Base-by-base conservation (phyloP, 2,888 invertebrate species). In the Ophraella communa region DNA sequence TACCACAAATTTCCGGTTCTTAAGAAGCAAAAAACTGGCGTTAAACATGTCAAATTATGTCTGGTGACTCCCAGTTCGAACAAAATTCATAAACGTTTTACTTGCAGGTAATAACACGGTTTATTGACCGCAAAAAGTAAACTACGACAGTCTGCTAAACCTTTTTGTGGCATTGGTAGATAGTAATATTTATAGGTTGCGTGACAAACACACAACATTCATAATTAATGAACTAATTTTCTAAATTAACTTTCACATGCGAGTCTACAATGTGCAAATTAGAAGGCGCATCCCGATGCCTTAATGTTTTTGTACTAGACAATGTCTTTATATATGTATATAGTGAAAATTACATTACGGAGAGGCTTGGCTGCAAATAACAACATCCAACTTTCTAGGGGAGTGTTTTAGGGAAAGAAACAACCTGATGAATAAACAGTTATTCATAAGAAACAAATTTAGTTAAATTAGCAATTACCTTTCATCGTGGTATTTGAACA, bases 201-300 rank as follows among this genome's bases (percentile, higher is more conserved):
- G 54, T 54, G 54, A 54, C 39, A 23, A 39, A 53, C 23, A 39
- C 49, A 4, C 8, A 54, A 35, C 54, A 21, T 54, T 54, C 35
- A 39, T 39, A 54, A 54, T 39, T 39, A 54, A 54, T 54, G 39
- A 54, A 54, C 39, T 54, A 54, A 54, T 54, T 54, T 54, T 39
- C 21, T 39, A 54, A 54, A 54, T 54, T 54, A 39, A 39, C 42
- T 20, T 42, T 18, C 14, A 39, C 54, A 23, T 54, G 54, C 39
- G 10, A 23, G 21, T 35, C 17, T 3, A 21, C 30, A 20, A 35
- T 53, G 20, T 53, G 23, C 33, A 54, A 39, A 35, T 23, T 54
- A 35, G 21, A 39, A 21, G 33, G 20, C 39, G 21, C 39, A 39
- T 18, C 39, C 39, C 30, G 21, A 35, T 54, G n/a, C 23, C 39